phyloP scores from a whole-genome alignment of 2,113 vertebrate species.

The Astur gentilis region DNA sequence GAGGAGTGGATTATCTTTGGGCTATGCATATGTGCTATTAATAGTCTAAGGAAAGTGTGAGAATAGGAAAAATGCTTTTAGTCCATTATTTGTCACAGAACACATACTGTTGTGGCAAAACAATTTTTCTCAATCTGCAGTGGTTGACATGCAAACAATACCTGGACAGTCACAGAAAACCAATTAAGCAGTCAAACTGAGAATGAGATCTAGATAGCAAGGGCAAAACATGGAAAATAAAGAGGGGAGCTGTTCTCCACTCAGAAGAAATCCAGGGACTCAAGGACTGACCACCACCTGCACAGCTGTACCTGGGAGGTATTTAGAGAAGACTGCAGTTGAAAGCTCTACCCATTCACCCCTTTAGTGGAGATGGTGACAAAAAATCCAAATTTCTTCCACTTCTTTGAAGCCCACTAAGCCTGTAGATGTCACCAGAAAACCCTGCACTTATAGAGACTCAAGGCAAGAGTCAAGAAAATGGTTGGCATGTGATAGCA shows the following conservation, averaged over 20 bases:
- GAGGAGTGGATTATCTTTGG: background rate
- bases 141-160: background rate
- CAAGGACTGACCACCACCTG: background rate
- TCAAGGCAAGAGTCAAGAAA: background rate
- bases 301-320: background rate
- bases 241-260: background rate
- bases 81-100: background rate
- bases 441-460: background rate
- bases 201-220: background rate
- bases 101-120: background rate
- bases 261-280: background rate
- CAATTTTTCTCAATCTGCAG: background rate
- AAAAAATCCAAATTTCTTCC: background rate
- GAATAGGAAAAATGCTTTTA: background rate
- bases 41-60: background rate
- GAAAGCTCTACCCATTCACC: background rate
- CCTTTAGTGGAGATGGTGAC: background rate
- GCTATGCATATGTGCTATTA: background rate
- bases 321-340: background rate
- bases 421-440: background rate
- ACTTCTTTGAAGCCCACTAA: background rate
- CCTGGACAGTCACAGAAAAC: background rate
- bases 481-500: background rate
- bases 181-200: background rate
- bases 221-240: background rate